Percentiles rank a stretch among this genome's conserved stretches.
Conservation (phyloP, 2,888 invertebrate species). For the Pyralis farinalis region DNA sequence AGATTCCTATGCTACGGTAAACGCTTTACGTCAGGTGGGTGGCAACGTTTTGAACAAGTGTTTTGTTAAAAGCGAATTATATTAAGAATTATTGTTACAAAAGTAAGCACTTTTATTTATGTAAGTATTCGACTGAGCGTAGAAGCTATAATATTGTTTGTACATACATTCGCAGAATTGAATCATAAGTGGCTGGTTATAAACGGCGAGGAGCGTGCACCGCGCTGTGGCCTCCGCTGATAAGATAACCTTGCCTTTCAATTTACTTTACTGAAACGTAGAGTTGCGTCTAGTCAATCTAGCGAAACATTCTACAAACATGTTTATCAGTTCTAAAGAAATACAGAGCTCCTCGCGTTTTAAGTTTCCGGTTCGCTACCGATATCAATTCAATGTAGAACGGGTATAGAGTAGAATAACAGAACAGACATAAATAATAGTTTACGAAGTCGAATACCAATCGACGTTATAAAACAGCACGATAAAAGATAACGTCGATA, state of each 20-base stretch:
- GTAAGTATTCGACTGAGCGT: constrained; percentile 9
- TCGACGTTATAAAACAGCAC: constrained; percentile 5
- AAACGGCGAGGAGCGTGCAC: constrained; percentile 19
- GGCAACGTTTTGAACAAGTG: too few relatives aligned
- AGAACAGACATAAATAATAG: constrained; percentile 1
- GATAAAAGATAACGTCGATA: constrained; percentile 8
- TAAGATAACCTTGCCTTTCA: constrained; percentile 80
- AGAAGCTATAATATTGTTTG: constrained; percentile 18
- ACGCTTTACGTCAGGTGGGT: too few relatives aligned
- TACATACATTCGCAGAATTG: constrained; percentile 35
- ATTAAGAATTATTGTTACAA: too few relatives aligned
- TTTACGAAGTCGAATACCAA: background rate
- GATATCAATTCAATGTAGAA: constrained; percentile 30
- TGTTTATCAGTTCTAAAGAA: constrained; percentile 41
- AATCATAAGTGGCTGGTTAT: constrained; percentile 32
- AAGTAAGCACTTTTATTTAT: too few relatives aligned
- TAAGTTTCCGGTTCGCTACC: constrained; percentile 19
- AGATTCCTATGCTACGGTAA: too few relatives aligned
- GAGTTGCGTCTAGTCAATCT: constrained; percentile 27
- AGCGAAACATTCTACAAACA: constrained; percentile 39
- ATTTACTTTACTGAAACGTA: constrained; percentile 59
- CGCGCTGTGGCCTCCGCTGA: constrained; percentile 56
- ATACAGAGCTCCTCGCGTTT: constrained; percentile 13
- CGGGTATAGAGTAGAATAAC: constrained; percentile 11
- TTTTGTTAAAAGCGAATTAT: too few relatives aligned